Evolutionary conservation across 2,797 vertebrate genomes (phyloP), one percentile per base, ranked within the genome.

Genomic region (Neoniphon sammara): DNA sequence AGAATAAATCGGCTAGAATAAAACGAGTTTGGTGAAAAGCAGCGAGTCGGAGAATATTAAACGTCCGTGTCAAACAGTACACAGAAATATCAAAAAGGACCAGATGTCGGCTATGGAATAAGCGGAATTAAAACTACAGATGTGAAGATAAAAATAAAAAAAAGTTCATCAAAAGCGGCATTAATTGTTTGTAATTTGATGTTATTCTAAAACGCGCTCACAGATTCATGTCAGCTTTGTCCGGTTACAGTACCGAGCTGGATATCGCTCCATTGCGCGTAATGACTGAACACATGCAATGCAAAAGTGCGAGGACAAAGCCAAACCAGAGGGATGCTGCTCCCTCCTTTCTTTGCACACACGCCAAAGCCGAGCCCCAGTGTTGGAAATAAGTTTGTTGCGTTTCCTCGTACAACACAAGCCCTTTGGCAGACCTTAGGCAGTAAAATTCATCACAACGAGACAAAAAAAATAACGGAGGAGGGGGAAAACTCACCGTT

Each of bases 271-370:
- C 14, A 44, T 15, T 44, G 42, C 42, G 12, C 42, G 14, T 44
- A 3, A 14, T 30, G 46, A 42, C 31, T 34, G 64, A 7, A 8
- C 15, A 69, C 67, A 27, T 44, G 42, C 55, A 9, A n/a, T 8
- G 58, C 63, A 23, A 23, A 83, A 81, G 83, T 84, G 63, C 47
- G 72, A 70, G 68, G 72, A 85, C 81, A 81, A 85, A 85, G 66
- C 57, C 72, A 17, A 55, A 31, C 23, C 12, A 2, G 12, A 52
- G 53, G 23, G 82, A 80, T 47, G 78, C 77, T 65, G 78, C 65
- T 70, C 53, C 58, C 39, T 11, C 8, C 49, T 23, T 52, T 23
- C 20, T 3, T 52, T 1, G 20, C 5, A 50, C 4, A 10, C 7
- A 31, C 30, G 30, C 30, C 30, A 39, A 39, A 39, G 36, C 36